A percentile compares a stretch with the other conserved stretches of the same genome.
These are phyloP conservation scores for Epistrophella euchroma DNA, from an alignment of 2,888 invertebrate species.

Conservation along the genomic window DNA sequence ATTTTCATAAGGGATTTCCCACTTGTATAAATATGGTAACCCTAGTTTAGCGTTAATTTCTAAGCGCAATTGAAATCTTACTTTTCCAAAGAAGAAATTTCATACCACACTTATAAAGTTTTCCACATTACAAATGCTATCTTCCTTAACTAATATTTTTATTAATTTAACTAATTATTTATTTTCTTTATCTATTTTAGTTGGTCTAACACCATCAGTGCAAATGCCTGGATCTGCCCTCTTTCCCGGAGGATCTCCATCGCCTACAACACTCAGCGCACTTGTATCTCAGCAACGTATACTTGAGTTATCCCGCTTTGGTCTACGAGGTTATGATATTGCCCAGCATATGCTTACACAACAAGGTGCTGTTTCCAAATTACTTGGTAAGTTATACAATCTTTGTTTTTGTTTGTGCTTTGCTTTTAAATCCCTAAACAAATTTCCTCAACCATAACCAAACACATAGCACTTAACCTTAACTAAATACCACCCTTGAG, in stretches of 20 bases:
- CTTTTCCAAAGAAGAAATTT: too few relatives aligned
- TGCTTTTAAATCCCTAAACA: background rate
- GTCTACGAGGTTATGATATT: conserved; percentile 82
- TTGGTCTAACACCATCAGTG: conserved; percentile 82
- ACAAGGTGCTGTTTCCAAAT: conserved; percentile 83
- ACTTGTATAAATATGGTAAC: too few relatives aligned
- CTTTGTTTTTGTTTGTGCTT: background rate
- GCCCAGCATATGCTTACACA: conserved; percentile 83
- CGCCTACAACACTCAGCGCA: conserved; percentile 88
- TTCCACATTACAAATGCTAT: too few relatives aligned
- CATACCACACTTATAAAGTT: too few relatives aligned
- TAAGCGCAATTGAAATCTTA: too few relatives aligned
- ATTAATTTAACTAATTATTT: too few relatives aligned
- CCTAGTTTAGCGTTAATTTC: too few relatives aligned
- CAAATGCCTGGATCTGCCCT: conserved; percentile 81
- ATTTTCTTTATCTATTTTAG: conserved; percentile 63
- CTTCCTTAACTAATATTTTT: too few relatives aligned
- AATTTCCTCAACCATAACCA: conserved; percentile 48
- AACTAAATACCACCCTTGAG: conserved; percentile 65
- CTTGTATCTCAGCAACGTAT: conserved; percentile 86
- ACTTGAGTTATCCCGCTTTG: conserved; percentile 82
- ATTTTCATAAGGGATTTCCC: too few relatives aligned
- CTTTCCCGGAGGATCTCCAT: conserved; percentile 82
- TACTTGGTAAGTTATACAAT: conserved; percentile 80
- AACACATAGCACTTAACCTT: conserved; percentile 51